Conservation (phyloP, 2,888 invertebrate species). For the Lypha dubia region DNA sequence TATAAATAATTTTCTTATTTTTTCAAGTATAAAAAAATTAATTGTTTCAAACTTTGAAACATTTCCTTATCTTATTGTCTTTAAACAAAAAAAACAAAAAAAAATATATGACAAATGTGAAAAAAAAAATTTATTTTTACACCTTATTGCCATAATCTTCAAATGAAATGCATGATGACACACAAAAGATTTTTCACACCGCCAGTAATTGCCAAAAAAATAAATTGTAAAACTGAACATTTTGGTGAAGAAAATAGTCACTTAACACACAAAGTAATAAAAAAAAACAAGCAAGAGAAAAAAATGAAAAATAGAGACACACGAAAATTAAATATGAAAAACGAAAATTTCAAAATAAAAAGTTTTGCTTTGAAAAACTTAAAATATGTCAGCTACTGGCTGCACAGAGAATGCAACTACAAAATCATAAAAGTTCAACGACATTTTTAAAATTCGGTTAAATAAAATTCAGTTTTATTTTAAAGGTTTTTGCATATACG, state of each 20-base stretch:
- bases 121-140: no score
- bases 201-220: constrained; percentile 53
- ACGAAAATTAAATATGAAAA: constrained; percentile 4
- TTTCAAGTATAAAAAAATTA: neutral
- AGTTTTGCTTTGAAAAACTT: constrained; percentile 39
- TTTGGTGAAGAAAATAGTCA: constrained; percentile 10
- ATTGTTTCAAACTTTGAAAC: constrained; percentile 9
- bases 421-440: constrained; percentile 59
- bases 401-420: constrained; percentile 24
- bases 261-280: constrained; percentile 58
- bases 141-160: constrained; percentile 53
- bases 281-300: neutral
- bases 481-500: constrained; percentile 21
- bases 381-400: constrained; percentile 24
- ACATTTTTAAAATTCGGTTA: constrained; percentile 42
- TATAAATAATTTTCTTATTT: neutral
- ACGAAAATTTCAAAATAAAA: constrained; percentile 21
- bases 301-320: neutral
- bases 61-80: constrained; percentile 47
- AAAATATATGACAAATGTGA: constrained; percentile 14
- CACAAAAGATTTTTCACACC: constrained; percentile 56
- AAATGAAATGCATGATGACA: constrained; percentile 50
- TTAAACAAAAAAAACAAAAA: constrained; percentile 11
- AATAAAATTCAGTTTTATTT: constrained; percentile 24
- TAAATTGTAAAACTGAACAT: constrained; percentile 20